These are phyloP conservation scores for Eulemur coronatus DNA, from an alignment of 2,797 vertebrate genomes.

Conservation along the genomic window DNA sequence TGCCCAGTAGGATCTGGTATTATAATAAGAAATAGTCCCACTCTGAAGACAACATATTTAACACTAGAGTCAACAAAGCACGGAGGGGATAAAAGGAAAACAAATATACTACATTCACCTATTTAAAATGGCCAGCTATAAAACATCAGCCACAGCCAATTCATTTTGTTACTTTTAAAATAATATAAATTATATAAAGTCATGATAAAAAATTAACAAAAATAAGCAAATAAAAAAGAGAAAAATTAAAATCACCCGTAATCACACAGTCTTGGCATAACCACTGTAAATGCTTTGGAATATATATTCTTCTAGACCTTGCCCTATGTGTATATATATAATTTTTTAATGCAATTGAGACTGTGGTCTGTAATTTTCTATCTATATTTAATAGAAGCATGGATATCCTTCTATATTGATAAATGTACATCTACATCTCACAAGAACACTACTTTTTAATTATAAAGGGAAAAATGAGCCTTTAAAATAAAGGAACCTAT, in stretches of 20 bases:
- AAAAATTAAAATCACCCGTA: neutral
- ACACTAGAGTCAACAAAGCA: neutral
- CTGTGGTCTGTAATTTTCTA: neutral
- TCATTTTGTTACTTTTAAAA: constrained; percentile 5
- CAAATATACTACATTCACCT: neutral
- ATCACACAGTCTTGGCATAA: neutral
- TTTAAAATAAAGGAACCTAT: neutral
- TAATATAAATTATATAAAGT: neutral
- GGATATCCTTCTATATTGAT: neutral
- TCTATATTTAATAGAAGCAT: neutral
- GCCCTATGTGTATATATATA: neutral
- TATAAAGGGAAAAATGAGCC: neutral
- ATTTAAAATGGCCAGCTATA: neutral
- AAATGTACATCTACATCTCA: neutral
- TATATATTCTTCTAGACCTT: neutral
- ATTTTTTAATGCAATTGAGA: neutral
- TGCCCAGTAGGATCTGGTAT: neutral
- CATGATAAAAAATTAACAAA: constrained; percentile 1
- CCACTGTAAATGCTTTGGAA: neutral
- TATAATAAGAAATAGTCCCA: neutral
- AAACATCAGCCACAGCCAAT: neutral
- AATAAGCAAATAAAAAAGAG: constrained; percentile 20
- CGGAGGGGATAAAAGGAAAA: neutral
- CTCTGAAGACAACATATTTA: neutral
- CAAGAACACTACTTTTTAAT: neutral